Evolutionary conservation across 2,888 invertebrate genomes (phyloP).

Genomic region (Carterocephalus palaemon): DNA sequence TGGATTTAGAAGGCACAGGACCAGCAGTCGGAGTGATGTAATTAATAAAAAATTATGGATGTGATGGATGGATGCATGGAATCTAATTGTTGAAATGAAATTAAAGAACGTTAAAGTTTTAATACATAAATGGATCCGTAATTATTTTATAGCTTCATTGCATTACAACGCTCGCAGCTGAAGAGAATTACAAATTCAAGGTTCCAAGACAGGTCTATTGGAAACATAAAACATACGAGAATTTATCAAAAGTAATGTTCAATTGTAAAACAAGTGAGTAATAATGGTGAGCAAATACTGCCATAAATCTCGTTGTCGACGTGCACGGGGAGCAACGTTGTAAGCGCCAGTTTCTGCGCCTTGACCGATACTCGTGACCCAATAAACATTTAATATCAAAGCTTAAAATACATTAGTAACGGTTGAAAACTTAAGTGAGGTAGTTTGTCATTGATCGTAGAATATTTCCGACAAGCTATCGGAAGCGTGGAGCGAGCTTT

Average conservation of each 20-base stretch:
- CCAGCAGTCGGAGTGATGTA: no score
- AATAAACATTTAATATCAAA: constrained; percentile 28
- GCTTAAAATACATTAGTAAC: constrained; percentile 20
- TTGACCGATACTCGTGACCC: constrained; percentile 41
- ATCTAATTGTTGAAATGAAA: no score
- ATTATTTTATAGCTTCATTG: constrained; percentile 7
- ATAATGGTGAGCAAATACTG: constrained; percentile 49
- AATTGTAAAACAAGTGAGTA: constrained; percentile 53
- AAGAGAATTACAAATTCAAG: constrained; percentile 47
- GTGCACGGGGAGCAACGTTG: constrained; percentile 35
- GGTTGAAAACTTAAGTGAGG: constrained; percentile 13
- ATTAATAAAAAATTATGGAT: no score
- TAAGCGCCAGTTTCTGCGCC: constrained; percentile 31
- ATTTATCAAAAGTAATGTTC: constrained; percentile 56
- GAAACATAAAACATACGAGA: constrained; percentile 26
- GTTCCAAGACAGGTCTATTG: constrained; percentile 28
- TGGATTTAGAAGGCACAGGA: no score
- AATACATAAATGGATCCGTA: constrained; percentile 17
- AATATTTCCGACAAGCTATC: not conserved
- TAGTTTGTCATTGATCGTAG: constrained; percentile 8
- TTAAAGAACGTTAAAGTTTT: constrained; percentile 30
- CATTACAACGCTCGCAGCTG: no score
- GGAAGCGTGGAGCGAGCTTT: not conserved
- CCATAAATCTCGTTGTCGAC: constrained; percentile 60
- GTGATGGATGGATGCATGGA: no score